phyloP scores from a whole-genome alignment of 2,113 vertebrate genomes.

The Tachycineta bicolor region DNA sequence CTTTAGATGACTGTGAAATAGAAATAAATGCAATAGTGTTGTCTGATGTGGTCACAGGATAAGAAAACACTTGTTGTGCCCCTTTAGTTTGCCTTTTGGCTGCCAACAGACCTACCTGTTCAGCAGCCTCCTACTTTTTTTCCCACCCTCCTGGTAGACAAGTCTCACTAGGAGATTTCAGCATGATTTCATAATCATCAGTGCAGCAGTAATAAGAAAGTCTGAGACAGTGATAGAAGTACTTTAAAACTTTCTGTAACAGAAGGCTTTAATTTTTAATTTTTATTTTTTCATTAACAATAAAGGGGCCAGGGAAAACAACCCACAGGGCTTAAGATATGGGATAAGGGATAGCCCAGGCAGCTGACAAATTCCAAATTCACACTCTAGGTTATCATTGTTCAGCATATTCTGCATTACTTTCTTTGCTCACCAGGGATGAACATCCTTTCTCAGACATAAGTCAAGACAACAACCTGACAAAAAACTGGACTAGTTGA shows the following conservation, averaged over 20 bases:
- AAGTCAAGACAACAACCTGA: background rate
- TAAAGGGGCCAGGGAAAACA: background rate
- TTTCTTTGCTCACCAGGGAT: background rate
- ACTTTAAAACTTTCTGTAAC: background rate
- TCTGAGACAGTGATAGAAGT: background rate
- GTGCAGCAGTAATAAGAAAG: background rate
- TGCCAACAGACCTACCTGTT: background rate
- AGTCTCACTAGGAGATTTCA: background rate
- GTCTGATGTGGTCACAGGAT: background rate
- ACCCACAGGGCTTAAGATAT: fast-evolving
- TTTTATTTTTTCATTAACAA: background rate
- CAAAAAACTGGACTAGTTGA: background rate
- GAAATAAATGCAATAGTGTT: background rate
- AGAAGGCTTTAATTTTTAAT: background rate
- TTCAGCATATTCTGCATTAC: background rate
- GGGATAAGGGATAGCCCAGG: background rate
- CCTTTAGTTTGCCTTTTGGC: background rate
- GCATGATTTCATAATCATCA: background rate
- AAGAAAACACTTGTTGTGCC: background rate
- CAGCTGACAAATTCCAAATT: background rate
- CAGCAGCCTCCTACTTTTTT: background rate
- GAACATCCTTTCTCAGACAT: background rate
- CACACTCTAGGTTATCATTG: background rate
- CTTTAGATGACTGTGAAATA: background rate
- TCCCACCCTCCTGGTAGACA: background rate